These are phyloP conservation scores for Dinoponera quadriceps DNA, from an alignment of 1,140 invertebrate genomes.

Conservation along the genomic window DNA sequence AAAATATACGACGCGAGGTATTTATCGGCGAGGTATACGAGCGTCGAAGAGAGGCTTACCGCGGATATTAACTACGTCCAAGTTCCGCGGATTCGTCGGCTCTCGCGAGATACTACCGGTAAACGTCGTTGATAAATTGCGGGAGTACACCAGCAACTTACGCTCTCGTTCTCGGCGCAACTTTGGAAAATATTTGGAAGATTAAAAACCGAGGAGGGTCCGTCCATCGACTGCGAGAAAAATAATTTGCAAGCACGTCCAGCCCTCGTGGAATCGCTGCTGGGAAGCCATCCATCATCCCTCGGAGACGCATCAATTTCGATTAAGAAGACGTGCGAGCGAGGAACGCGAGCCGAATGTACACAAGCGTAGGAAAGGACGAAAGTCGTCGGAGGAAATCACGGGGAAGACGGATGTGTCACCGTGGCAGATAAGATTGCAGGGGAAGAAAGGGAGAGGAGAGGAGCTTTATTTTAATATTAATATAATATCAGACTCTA, in stretches of 20 bases:
- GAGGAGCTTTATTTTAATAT: neutral
- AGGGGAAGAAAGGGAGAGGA: no score
- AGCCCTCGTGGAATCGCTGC: constrained; percentile 32
- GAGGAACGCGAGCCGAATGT: constrained; percentile 45
- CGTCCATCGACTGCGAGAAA: constrained; percentile 9
- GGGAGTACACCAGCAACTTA: neutral
- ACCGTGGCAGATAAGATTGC: neutral
- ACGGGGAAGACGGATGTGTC: constrained; percentile 50
- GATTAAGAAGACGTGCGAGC: constrained; percentile 30
- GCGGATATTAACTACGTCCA: constrained; percentile 3
- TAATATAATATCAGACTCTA: constrained; percentile 7
- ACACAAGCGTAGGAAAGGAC: constrained; percentile 33
- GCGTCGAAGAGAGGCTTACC: neutral
- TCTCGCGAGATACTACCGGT: neutral
- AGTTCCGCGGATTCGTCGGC: constrained; percentile 1
- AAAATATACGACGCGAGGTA: neutral
- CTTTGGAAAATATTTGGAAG: constrained; percentile 9
- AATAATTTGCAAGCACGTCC: constrained; percentile 61
- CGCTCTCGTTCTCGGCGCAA: neutral
- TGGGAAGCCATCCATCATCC: constrained; percentile 43
- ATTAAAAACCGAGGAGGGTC: constrained; percentile 8
- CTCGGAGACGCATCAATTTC: constrained; percentile 55
- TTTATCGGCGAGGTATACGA: constrained; percentile 27
- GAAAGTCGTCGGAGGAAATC: constrained; percentile 47
- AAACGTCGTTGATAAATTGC: constrained; percentile 16